These are phyloP conservation scores for Microchirus variegatus DNA, from an alignment of 2,797 vertebrate genomes.

Conservation along the genomic window DNA sequence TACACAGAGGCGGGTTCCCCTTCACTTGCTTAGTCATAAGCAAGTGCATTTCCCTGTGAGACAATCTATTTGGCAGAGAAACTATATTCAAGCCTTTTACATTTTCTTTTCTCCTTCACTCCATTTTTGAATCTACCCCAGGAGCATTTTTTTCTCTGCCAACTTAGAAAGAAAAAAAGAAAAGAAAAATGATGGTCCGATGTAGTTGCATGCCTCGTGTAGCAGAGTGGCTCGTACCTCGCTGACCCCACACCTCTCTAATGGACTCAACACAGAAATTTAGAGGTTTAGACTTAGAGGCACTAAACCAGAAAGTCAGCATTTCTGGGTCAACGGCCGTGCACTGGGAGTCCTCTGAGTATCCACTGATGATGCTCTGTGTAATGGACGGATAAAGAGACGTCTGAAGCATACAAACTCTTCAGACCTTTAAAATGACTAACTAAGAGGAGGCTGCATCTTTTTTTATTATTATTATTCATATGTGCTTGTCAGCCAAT, in stretches of 20 bases:
- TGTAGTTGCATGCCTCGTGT: constrained; percentile 41
- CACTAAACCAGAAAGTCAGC: constrained; percentile 61
- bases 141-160: constrained; percentile 36
- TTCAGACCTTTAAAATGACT: constrained; percentile 17
- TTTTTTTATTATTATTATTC: constrained; percentile 3
- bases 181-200: constrained; percentile 44
- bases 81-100: constrained; percentile 32
- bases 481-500: background rate
- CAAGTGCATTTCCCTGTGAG: constrained; percentile 33
- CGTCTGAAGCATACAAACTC: constrained; percentile 5
- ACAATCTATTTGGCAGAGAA: constrained; percentile 43
- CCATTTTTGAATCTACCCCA: constrained; percentile 43
- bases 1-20: constrained; percentile 17
- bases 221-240: constrained; percentile 39
- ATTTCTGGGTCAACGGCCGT: constrained; percentile 65
- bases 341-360: constrained; percentile 31
- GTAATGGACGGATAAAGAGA: constrained; percentile 35
- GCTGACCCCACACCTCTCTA: constrained; percentile 56
- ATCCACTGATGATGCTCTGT: constrained; percentile 50
- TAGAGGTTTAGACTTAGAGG: constrained; percentile 45
- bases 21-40: constrained; percentile 17
- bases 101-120: constrained; percentile 31
- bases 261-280: constrained; percentile 57
- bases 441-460: constrained; percentile 18
- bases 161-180: constrained; percentile 5